A percentile compares a stretch with the other conserved stretches of the same genome.
phyloP scores from a whole-genome alignment of 1,140 invertebrate species.

The Drosophila virilis region DNA sequence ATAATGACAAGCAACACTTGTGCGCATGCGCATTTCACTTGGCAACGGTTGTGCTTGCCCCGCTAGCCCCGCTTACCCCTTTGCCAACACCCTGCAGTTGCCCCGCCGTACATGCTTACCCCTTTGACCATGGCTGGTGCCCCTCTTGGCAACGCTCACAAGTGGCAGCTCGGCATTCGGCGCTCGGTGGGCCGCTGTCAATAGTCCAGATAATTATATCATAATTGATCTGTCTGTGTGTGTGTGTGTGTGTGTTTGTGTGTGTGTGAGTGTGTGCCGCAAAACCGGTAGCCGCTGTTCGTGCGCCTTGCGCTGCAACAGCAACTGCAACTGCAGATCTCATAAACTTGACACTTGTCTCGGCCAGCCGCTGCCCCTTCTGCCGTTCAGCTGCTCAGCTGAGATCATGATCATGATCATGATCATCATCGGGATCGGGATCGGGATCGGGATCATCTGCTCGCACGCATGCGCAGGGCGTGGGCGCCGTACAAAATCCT shows the following conservation, averaged over 20 bases:
- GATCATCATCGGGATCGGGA: too few species aligned
- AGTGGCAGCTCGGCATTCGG: not conserved
- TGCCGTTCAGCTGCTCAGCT: not conserved
- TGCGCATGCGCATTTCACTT: constrained; percentile 80
- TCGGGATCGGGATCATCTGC: not conserved
- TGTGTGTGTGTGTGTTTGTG: constrained; percentile 1
- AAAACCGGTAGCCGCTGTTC: constrained; percentile 60
- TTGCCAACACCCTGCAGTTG: too few species aligned
- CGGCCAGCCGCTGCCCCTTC: not conserved
- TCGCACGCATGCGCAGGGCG: constrained; percentile 8
- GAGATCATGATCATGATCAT: constrained; percentile 1
- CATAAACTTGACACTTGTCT: constrained; percentile 46
- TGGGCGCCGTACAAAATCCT: constrained; percentile 24
- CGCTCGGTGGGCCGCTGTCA: constrained; percentile 58
- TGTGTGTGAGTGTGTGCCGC: constrained; percentile 22
- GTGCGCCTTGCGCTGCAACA: constrained; percentile 6
- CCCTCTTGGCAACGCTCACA: not conserved
- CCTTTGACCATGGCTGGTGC: not conserved
- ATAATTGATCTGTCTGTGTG: constrained; percentile 67
- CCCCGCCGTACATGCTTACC: not conserved
- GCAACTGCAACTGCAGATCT: constrained; percentile 23
- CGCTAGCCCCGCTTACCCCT: too few species aligned
- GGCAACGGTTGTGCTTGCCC: not conserved
- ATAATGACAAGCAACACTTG: constrained; percentile 83
- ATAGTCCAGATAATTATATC: constrained; percentile 79